Conservation (phyloP, 2,888 invertebrate species). For the Pemphredon lugubris region DNA sequence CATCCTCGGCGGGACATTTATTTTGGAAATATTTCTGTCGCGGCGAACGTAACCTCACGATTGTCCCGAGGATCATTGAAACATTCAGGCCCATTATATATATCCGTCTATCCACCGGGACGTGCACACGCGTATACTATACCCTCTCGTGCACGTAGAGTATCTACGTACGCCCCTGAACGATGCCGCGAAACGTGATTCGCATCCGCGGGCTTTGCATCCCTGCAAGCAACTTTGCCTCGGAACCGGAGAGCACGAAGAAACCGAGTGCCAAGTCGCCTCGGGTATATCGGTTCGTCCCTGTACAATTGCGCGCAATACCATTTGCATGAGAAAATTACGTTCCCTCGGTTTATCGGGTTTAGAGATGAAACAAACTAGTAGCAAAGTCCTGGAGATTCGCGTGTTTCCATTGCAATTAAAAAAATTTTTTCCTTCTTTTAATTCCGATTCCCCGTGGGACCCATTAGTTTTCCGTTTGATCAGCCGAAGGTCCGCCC, state of each 20-base stretch:
- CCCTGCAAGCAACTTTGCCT: too few relatives aligned
- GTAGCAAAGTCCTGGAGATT: too few relatives aligned
- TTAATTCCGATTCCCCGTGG: not conserved
- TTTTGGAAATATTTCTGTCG: slow-evolving; percentile 43
- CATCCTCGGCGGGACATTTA: slow-evolving; percentile 10
- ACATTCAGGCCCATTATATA: too few relatives aligned
- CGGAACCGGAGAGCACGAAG: not conserved
- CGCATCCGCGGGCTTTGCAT: not conserved
- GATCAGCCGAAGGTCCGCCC: too few relatives aligned
- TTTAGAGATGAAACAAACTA: too few relatives aligned
- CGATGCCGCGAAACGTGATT: slow-evolving; percentile 3
- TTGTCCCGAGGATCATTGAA: slow-evolving; percentile 17
- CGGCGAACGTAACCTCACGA: slow-evolving; percentile 23
- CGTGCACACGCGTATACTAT: too few relatives aligned
- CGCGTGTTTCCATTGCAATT: too few relatives aligned
- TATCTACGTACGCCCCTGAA: not conserved
- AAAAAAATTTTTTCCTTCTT: not conserved
- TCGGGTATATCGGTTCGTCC: not conserved
- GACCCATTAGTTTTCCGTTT: too few relatives aligned
- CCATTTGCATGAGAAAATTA: not conserved
- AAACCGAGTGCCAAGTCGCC: not conserved
- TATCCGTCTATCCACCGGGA: too few relatives aligned
- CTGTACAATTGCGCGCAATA: too few relatives aligned
- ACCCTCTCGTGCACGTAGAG: not conserved
- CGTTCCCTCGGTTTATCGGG: not conserved